Evolutionary conservation across 2,113 vertebrate genomes (phyloP).

Genomic region (Tupaia tana): DNA sequence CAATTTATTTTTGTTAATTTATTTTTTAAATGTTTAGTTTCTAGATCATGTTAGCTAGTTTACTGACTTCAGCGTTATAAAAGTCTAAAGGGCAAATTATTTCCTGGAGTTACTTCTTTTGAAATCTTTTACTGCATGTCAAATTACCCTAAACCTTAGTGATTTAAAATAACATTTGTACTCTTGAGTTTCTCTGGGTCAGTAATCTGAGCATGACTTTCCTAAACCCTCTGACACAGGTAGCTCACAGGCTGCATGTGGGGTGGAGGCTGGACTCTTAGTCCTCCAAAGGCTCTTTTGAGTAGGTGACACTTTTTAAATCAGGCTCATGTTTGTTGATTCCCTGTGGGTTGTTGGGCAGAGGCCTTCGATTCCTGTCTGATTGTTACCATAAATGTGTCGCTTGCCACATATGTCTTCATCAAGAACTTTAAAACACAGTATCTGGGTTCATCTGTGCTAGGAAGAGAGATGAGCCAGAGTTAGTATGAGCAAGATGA

Average conservation of each 20-base stretch:
- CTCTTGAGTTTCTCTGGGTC: not conserved
- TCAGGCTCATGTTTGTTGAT: not conserved
- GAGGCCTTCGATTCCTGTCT: not conserved
- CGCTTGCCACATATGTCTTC: not conserved
- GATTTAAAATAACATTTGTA: not conserved
- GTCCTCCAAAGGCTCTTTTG: not conserved
- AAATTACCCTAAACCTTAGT: not conserved
- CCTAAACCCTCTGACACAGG: not conserved
- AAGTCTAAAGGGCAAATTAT: not conserved
- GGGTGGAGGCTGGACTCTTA: too few relatives aligned
- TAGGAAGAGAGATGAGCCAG: not conserved
- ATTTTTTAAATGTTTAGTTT: not conserved
- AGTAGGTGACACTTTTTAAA: not conserved
- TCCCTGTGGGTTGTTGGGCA: not conserved
- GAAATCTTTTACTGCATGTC: not conserved
- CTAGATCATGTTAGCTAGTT: not conserved
- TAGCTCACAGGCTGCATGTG: fast-evolving
- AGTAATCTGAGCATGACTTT: not conserved
- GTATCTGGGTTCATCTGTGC: not conserved
- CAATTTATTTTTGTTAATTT: not conserved
- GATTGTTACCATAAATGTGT: too few relatives aligned
- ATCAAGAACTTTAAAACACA: not conserved
- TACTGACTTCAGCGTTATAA: not conserved
- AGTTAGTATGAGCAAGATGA: fast-evolving
- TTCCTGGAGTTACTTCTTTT: not conserved